Base-by-base conservation (phyloP, 1,140 invertebrate species). In the Drosophila sproati region DNA sequence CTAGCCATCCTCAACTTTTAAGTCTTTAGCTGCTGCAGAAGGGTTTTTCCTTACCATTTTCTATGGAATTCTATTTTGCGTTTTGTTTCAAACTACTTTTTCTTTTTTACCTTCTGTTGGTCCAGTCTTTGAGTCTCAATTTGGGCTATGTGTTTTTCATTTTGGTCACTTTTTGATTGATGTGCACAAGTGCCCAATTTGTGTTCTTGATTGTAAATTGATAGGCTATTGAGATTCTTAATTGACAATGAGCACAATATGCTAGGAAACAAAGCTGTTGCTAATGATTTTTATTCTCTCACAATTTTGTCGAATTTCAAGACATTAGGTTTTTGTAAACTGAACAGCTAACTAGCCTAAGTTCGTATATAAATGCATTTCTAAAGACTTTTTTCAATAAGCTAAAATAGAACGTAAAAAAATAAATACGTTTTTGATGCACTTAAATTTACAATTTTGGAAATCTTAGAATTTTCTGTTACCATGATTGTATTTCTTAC, bases 101-200 rank as follows among this genome's bases (percentile, higher is more conserved):
- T 20, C 48, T 7, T 48, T 73, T 8, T n/a, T 12, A 5, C 8
- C 43, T 64, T 8, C 56, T 34, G 47, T 10, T 51, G 31, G 39
- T 37, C 51, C 31, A 8, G 47, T 47, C 7, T 68, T 60, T 55
- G 37, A 10, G 39, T 20, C 10, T 67, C 7, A 29, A 28, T 35
- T 60, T 82, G 78, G 78, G 66, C 66, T 64, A 51, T 68, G 57
- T 61, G 51, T 78, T 62, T 10, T 66, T 31, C 56, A 63, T 76
- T 73, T 80, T 75, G 68, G 68, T 71, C 62, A 63, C 60, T 43
- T 43, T 63, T 62, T 70, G 78, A 73, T 82, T 70, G 64, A 20
- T 75, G 55, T 79, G 60, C 48, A 20, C 20, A 20, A 20, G 20
- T 34, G 28, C n/a, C 20, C 34, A 20, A 10, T 43, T 41, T 20